Conservation (phyloP, 2,797 vertebrate genomes). For the Oreonectes daqikongensis region DNA sequence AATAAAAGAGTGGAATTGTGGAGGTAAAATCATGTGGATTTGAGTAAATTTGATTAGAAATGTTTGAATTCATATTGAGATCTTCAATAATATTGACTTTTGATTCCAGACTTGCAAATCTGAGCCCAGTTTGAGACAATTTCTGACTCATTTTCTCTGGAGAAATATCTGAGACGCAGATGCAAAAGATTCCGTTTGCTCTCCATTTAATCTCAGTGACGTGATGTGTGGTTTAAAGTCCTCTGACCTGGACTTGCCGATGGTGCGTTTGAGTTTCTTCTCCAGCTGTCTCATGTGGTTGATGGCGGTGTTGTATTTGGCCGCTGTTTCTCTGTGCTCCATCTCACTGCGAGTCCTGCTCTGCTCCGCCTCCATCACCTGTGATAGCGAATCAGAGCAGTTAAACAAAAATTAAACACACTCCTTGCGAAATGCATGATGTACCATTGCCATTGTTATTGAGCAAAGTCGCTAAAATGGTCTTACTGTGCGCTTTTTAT, state of each 20-base stretch:
- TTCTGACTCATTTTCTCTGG: neutral
- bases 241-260: slow-evolving; percentile 94
- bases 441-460: neutral
- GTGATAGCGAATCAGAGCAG: slow-evolving; percentile 40
- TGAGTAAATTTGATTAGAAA: too few species aligned
- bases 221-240: neutral
- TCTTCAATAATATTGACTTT: too few species aligned
- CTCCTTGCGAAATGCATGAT: too few species aligned
- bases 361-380: slow-evolving; percentile 98
- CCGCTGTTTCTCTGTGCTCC: slow-evolving; percentile 90
- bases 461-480: neutral
- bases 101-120: too few species aligned
- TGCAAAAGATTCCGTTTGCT: too few species aligned
- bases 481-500: neutral
- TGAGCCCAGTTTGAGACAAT: too few species aligned
- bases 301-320: slow-evolving; percentile 89
- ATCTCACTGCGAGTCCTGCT: slow-evolving; percentile 88
- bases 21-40: too few species aligned
- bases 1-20: too few species aligned
- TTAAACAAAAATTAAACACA: neutral
- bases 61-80: too few species aligned
- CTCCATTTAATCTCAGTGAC: too few species aligned
- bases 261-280: slow-evolving; percentile 94
- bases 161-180: neutral
- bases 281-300: slow-evolving; percentile 93